phyloP scores from a whole-genome alignment of 2,113 vertebrate genomes.

The Cercopithecus mona region DNA sequence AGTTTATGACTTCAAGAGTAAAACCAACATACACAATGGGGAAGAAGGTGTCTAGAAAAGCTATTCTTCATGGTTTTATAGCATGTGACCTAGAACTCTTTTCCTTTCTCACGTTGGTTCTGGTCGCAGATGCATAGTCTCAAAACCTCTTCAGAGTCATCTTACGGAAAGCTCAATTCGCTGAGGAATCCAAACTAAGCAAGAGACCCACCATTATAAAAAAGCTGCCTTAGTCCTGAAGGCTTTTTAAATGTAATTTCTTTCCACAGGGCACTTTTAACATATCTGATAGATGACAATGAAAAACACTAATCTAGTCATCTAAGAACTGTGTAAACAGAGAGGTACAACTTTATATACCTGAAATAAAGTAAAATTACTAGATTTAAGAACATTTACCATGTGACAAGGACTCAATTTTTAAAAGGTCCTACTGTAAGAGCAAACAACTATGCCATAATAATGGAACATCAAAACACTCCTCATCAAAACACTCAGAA shows the following conservation, averaged over 20 bases:
- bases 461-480: background rate
- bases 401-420: background rate
- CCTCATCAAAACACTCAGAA: background rate
- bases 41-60: background rate
- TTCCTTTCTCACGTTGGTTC: background rate
- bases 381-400: background rate
- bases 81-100: background rate
- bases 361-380: slow-evolving; percentile 2
- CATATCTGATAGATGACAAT: background rate
- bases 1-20: background rate
- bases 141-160: background rate
- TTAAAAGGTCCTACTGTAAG: background rate
- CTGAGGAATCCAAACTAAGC: background rate
- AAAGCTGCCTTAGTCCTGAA: background rate
- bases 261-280: background rate
- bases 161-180: background rate
- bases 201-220: background rate
- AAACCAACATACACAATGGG: background rate
- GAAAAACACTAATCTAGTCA: background rate
- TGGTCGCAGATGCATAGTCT: background rate
- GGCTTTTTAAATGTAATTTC: background rate
- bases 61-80: background rate
- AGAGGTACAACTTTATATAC: background rate
- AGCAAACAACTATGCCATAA: background rate
- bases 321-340: slow-evolving; percentile 24